phyloP scores from a whole-genome alignment of 1,140 invertebrate species.

The Zaprionus taronus region DNA sequence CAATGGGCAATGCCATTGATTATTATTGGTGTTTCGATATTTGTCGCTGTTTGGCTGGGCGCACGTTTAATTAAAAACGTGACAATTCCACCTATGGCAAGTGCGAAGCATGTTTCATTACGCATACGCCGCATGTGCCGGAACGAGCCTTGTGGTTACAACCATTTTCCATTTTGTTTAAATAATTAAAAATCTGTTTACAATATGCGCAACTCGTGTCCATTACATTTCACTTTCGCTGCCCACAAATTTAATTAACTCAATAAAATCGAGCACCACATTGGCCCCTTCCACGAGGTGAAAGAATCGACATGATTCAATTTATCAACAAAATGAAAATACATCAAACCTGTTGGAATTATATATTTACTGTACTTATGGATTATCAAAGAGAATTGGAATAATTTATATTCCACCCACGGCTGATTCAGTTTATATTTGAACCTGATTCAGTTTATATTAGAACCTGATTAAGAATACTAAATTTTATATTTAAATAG shows the following conservation, averaged over 20 bases:
- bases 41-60: slow-evolving; percentile 33
- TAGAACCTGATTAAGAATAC: no score
- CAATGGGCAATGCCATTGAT: slow-evolving; percentile 57
- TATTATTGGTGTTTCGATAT: slow-evolving; percentile 52
- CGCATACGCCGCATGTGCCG: slow-evolving; percentile 59
- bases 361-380: neutral
- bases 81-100: slow-evolving; percentile 78
- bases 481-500: no score
- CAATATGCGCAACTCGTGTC: slow-evolving; percentile 60
- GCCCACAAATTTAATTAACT: slow-evolving; percentile 76
- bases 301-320: neutral
- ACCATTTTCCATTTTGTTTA: slow-evolving; percentile 40
- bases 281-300: neutral
- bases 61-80: slow-evolving; percentile 78
- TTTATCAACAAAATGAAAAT: neutral
- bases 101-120: slow-evolving; percentile 66
- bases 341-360: neutral
- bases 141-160: slow-evolving; percentile 29
- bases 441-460: no score
- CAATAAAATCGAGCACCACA: slow-evolving; percentile 39
- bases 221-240: slow-evolving; percentile 73
- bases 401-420: no score
- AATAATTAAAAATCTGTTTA: slow-evolving; percentile 65
- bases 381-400: no score
- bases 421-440: no score